phyloP scores from a whole-genome alignment of 2,797 vertebrate species.

The Lithobates pipiens region DNA sequence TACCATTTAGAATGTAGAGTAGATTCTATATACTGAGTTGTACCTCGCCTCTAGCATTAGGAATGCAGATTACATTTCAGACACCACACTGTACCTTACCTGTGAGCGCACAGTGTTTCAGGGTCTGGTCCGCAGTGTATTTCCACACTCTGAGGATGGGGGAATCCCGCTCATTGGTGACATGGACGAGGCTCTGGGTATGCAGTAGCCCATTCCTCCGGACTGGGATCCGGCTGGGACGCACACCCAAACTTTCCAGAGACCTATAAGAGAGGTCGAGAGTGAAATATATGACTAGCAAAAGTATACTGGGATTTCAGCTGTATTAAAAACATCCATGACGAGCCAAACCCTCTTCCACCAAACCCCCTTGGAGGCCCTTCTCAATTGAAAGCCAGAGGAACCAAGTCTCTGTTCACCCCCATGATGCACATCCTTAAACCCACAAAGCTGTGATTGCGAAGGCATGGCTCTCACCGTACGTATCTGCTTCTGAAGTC shows the following conservation, averaged over 20 bases:
- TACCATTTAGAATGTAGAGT: no score
- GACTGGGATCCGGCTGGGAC: conserved; percentile 77
- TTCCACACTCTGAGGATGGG: conserved; percentile 72
- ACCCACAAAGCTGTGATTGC: no score
- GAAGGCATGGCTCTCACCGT: no score
- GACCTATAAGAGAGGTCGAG: conserved; percentile 15
- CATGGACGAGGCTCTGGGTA: conserved; percentile 36
- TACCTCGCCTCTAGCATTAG: neutral
- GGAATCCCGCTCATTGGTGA: conserved; percentile 58
- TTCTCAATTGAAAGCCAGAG: no score
- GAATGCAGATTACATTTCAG: neutral
- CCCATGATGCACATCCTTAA: no score
- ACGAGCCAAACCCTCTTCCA: no score
- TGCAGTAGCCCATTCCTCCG: conserved; percentile 62
- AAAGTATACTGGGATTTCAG: no score
- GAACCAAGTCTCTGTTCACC: no score
- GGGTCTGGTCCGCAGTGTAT: conserved; percentile 67
- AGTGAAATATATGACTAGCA: neutral
- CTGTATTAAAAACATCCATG: no score
- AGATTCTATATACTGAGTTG: no score
- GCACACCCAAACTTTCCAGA: conserved; percentile 64
- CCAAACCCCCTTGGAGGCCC: no score
- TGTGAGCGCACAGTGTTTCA: conserved; percentile 63
- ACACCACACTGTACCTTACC: conserved; percentile 47
- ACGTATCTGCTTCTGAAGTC: no score